Evolutionary conservation across 2,113 vertebrate species (phyloP).

Genomic region (Hippocampus mohnikei): DNA sequence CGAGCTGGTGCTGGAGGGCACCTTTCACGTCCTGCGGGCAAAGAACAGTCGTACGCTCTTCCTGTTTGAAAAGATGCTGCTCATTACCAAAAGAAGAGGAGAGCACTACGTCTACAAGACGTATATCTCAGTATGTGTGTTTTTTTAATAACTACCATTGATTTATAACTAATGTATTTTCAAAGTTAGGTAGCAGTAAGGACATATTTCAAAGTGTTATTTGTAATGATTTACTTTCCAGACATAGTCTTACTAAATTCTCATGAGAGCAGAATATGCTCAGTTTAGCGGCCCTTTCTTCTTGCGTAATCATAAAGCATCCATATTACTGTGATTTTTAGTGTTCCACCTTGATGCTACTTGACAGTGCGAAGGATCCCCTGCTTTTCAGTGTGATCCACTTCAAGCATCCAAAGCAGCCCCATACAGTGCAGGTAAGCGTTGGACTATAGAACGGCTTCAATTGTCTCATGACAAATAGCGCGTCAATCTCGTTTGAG

Average conservation of each 20-base stretch:
- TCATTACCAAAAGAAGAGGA: conserved; percentile 90
- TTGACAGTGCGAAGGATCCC: conserved; percentile 88
- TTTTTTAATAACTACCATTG: neutral
- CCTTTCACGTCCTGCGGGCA: conserved; percentile 85
- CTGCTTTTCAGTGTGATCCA: conserved; percentile 91
- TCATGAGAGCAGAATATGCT: neutral
- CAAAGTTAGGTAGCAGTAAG: too few species aligned
- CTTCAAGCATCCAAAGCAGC: conserved; percentile 92
- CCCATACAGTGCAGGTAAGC: conserved; percentile 88
- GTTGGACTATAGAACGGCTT: too few species aligned
- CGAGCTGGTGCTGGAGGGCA: conserved; percentile 92
- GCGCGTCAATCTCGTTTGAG: neutral
- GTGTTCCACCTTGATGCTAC: conserved; percentile 94
- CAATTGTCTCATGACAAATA: neutral
- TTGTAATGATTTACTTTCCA: neutral
- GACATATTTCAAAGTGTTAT: too few species aligned
- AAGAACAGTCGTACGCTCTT: conserved; percentile 90
- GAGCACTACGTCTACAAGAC: conserved; percentile 92
- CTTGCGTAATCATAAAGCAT: neutral
- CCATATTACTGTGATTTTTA: conserved; percentile 47
- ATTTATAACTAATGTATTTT: too few species aligned
- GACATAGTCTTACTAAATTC: neutral
- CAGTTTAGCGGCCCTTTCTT: neutral
- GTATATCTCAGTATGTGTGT: conserved; percentile 80
- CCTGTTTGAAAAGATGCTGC: conserved; percentile 87